Percentiles rank a stretch among this genome's conserved stretches.
Conservation (phyloP, 1,140 invertebrate species). For the Drosophila watanabei region DNA sequence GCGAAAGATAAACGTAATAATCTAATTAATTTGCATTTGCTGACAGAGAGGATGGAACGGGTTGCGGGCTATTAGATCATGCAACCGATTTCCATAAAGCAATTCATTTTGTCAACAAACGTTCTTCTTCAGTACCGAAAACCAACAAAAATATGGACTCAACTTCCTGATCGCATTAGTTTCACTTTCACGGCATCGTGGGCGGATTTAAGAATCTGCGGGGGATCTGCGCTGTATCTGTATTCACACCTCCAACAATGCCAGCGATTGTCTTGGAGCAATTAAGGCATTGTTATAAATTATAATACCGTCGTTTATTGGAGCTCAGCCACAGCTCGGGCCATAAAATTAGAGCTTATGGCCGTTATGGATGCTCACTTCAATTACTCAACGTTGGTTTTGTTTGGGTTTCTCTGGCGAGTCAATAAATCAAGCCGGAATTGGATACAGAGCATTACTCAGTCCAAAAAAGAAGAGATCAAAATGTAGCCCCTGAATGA, state of each 20-base stretch:
- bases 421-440: slow-evolving; percentile 77
- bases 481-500: slow-evolving; percentile 53
- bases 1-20: slow-evolving; percentile 64
- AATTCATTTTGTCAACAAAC: slow-evolving; percentile 62
- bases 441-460: slow-evolving; percentile 51
- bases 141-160: slow-evolving; percentile 2
- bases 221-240: slow-evolving; percentile 23
- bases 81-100: slow-evolving; percentile 57
- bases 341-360: slow-evolving; percentile 56
- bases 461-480: slow-evolving; percentile 6
- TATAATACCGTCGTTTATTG: slow-evolving; percentile 57
- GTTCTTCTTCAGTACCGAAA: slow-evolving; percentile 28
- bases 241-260: slow-evolving; percentile 73
- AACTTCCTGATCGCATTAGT: slow-evolving; percentile 61
- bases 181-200: slow-evolving; percentile 62
- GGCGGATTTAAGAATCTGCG: slow-evolving; percentile 23
- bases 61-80: slow-evolving; percentile 67
- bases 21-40: slow-evolving; percentile 70
- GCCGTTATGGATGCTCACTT: slow-evolving; percentile 48
- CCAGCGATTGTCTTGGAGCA: slow-evolving; percentile 40
- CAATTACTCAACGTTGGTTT: slow-evolving; percentile 71
- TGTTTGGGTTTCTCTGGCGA: slow-evolving; percentile 38
- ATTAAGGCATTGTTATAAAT: slow-evolving; percentile 66
- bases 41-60: slow-evolving; percentile 34
- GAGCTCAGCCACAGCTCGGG: slow-evolving; percentile 39